Evolutionary conservation across 1,140 invertebrate species (phyloP), one percentile per base, ranked within the genome.

Genomic region (Nomia melanderi): DNA sequence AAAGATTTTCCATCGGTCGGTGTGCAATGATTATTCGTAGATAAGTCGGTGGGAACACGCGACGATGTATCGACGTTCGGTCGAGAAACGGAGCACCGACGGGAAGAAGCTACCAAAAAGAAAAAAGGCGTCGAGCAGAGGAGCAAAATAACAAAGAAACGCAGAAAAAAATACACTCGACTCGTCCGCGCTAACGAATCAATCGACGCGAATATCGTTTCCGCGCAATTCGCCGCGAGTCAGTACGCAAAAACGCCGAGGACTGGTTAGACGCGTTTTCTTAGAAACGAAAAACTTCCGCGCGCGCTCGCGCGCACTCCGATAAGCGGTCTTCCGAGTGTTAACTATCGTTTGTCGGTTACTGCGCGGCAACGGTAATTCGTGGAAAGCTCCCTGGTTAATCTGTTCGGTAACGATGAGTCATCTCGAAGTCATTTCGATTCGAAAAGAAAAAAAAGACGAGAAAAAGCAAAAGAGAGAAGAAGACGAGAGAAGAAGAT

Each of bases 371-470:
- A 44, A 62, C 72, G 53, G 17, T 69, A 39, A 72, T 84, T 84
- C 82, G 33, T 70, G 69, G 82, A 84, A 84, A 83, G 73, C 65
- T 71, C 44, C 74, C 64, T 54, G 33, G 65, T 78, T 81, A 84
- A 84, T 84, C 73, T 63, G 73, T 84, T 73, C 50, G 36, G 78
- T 66, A 66, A 80, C 54, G 78, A 66, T 84, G 82, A 84, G 73
- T 84, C 82, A 84, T 5, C 31, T 44, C 31, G 66, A 54, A 65
- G 74, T 60, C 20, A 44, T 53, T 74, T 41, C 44, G 33, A 39
- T 74, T 59, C 36, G 36, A 63, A 4, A 36, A 6, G 14, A 41
- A 44, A 4, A 17, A 44, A 17, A 14, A 14, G 5, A 44, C 14
- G 0, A 41, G 11, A 39, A 39, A 39, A 39, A 39, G 12, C 8